Percentiles rank a stretch among this genome's conserved stretches.
Conservation (phyloP, 2,888 invertebrate species). For the Hedychridium roseum region DNA sequence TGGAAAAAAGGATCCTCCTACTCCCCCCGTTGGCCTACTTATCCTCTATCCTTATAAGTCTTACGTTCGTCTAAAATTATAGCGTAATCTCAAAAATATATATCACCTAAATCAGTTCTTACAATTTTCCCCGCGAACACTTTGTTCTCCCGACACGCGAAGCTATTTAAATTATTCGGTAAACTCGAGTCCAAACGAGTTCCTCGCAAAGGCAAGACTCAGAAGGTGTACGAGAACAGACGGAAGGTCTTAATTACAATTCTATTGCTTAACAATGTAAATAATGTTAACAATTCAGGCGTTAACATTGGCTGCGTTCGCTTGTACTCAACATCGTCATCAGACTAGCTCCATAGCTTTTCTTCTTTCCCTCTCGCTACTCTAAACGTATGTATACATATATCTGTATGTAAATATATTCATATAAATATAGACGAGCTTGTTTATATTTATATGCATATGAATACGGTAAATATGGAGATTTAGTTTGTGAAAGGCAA, state of each 20-base stretch:
- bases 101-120: slow-evolving; percentile 47
- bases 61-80: slow-evolving; percentile 61
- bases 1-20: no score
- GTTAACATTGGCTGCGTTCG: slow-evolving; percentile 41
- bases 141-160: no score
- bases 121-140: no score
- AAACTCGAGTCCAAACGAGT: no score
- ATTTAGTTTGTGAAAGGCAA: slow-evolving; percentile 52
- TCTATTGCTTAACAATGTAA: slow-evolving; percentile 35
- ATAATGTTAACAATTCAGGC: slow-evolving; percentile 29
- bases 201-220: no score
- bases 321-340: slow-evolving; percentile 56
- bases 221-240: no score
- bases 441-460: slow-evolving; percentile 27
- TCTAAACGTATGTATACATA: slow-evolving; percentile 20
- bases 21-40: slow-evolving; percentile 41
- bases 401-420: slow-evolving; percentile 11
- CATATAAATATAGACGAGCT: slow-evolving; percentile 10
- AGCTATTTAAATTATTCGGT: no score
- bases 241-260: slow-evolving; percentile 37
- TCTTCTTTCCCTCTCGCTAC: slow-evolving; percentile 22
- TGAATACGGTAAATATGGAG: slow-evolving; percentile 31
- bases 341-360: slow-evolving; percentile 53
- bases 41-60: slow-evolving; percentile 59
- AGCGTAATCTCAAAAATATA: slow-evolving; percentile 63